phyloP scores from a whole-genome alignment of 2,797 vertebrate genomes.

The Lepilemur ruficaudatus region DNA sequence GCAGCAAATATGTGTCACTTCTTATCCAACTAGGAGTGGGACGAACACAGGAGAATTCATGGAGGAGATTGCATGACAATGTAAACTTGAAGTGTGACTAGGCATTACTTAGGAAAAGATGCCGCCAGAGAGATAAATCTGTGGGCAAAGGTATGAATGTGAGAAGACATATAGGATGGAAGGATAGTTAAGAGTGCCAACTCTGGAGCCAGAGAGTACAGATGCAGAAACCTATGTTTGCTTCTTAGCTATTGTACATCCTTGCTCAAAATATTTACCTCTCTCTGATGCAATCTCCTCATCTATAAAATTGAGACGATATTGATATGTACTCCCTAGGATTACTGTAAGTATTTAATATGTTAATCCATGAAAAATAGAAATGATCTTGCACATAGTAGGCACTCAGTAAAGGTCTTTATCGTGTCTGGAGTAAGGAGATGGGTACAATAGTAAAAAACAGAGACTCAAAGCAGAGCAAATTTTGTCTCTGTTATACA shows the following conservation, averaged over 20 bases:
- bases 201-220: not conserved
- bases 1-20: not conserved
- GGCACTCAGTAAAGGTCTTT: not conserved
- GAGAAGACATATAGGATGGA: not conserved
- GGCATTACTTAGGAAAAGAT: not conserved
- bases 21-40: not conserved
- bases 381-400: not conserved
- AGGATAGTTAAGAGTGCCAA: not conserved
- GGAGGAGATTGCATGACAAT: not conserved
- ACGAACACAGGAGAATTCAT: not conserved
- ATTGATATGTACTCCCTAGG: not conserved
- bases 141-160: not conserved
- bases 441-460: not conserved
- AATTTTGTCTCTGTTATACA: not conserved
- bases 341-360: not conserved
- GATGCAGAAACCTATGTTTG: rapidly evolving
- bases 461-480: not conserved
- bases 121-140: not conserved
- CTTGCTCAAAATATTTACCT: not conserved
- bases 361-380: not conserved
- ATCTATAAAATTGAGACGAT: not conserved
- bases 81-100: not conserved
- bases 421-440: not conserved
- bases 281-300: not conserved
- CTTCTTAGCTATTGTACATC: not conserved